Conservation (phyloP, 2,113 vertebrate species). For the Rhinichthys klamathensis region DNA sequence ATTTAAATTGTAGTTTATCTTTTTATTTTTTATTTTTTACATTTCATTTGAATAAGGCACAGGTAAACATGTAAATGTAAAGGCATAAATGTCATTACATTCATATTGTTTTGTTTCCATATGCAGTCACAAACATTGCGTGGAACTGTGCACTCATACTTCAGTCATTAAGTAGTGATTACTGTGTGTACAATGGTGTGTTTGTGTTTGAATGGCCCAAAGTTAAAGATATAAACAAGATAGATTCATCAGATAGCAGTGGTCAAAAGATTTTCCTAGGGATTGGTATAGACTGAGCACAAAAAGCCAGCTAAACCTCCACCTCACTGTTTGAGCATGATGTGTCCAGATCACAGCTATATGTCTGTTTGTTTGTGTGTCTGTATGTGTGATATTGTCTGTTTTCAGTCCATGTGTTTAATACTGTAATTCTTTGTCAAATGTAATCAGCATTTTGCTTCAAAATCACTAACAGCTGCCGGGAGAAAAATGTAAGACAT, state of each 20-base stretch:
- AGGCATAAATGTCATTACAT: constrained; percentile 5
- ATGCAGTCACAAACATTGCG: not conserved
- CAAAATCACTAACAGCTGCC: constrained; percentile 94
- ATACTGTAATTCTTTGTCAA: constrained; percentile 79
- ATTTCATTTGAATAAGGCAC: constrained; percentile 11
- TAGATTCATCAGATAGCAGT: constrained; percentile 15
- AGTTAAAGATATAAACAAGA: not conserved
- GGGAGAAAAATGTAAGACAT: constrained; percentile 69
- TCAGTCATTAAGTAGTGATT: constrained; percentile 9
- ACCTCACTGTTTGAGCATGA: constrained; percentile 80
- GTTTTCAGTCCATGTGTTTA: constrained; percentile 63
- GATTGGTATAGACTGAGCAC: constrained; percentile 63
- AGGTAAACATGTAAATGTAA: constrained; percentile 7
- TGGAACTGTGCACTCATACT: not conserved
- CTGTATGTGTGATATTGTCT: constrained; percentile 45
- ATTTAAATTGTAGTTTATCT: not conserved
- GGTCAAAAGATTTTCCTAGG: not conserved
- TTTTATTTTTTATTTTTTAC: not conserved
- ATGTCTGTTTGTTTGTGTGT: constrained; percentile 56
- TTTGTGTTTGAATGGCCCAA: constrained; percentile 43
- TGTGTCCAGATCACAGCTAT: constrained; percentile 79
- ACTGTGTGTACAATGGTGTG: constrained; percentile 33
- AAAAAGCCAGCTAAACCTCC: constrained; percentile 70
- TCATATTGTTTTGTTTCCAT: constrained; percentile 36
- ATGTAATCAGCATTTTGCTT: constrained; percentile 98